Percentiles rank a stretch among this genome's conserved stretches.
Conservation (phyloP, 2,113 vertebrate species). For the Nanger granti region DNA sequence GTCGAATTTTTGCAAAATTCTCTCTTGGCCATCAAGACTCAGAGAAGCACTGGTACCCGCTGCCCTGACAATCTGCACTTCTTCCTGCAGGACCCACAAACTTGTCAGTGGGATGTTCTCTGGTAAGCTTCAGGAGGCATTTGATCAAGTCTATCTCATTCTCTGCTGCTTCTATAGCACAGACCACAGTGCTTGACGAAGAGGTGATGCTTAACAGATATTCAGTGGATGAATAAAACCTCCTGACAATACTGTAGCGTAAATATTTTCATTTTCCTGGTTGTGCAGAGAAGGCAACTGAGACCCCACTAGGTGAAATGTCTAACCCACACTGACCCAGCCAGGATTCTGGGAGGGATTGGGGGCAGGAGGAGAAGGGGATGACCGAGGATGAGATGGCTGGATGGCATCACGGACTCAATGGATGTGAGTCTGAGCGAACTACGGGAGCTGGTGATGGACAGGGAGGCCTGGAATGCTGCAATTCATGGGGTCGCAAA, state of each 20-base stretch:
- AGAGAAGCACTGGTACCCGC: background rate
- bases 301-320: background rate
- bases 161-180: background rate
- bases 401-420: too few relatives aligned
- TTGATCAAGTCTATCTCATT: background rate
- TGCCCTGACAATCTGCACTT: background rate
- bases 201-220: background rate
- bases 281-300: background rate
- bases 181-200: background rate
- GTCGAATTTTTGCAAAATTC: background rate
- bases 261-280: background rate
- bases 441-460: too few relatives aligned
- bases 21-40: background rate
- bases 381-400: too few relatives aligned
- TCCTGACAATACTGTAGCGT: background rate
- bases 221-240: background rate
- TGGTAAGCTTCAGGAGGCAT: background rate
- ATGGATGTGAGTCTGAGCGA: too few relatives aligned
- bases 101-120: background rate
- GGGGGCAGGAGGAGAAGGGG: too few relatives aligned
- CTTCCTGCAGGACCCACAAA: background rate
- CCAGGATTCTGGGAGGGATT: background rate
- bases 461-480: too few relatives aligned
- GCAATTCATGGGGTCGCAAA: too few relatives aligned
- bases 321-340: background rate